phyloP scores from a whole-genome alignment of 2,113 vertebrate genomes.

The Myotis yumanensis region DNA sequence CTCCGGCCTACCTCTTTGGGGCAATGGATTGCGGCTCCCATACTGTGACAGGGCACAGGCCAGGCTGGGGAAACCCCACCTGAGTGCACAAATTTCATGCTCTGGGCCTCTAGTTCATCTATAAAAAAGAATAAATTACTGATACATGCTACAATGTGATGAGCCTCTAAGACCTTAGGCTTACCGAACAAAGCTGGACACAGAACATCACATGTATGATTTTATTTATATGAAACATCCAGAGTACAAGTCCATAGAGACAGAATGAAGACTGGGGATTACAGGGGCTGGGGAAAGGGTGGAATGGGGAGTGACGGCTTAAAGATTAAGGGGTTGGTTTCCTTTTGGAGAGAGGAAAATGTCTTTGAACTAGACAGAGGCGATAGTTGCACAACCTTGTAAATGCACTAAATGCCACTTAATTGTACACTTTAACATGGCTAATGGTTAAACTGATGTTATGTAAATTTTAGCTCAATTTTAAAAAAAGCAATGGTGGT shows the following conservation, averaged over 20 bases:
- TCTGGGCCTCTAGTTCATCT: too few relatives aligned
- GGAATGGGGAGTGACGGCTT: neutral
- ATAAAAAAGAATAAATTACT: neutral
- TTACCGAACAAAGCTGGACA: neutral
- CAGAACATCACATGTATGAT: neutral
- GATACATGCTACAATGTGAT: neutral
- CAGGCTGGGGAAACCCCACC: too few relatives aligned
- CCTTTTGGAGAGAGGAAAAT: neutral
- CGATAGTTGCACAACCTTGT: neutral
- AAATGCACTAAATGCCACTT: neutral
- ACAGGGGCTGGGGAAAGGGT: neutral
- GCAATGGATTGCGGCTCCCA: too few relatives aligned
- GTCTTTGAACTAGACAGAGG: neutral
- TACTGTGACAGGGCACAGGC: too few relatives aligned
- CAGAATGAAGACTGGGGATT: neutral
- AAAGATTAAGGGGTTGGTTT: neutral
- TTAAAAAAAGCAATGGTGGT: neutral
- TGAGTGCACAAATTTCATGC: too few relatives aligned
- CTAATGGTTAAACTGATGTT: neutral
- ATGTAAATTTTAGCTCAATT: neutral
- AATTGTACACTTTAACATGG: neutral
- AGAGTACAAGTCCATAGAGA: neutral
- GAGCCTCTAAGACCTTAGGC: neutral
- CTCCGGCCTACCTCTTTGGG: neutral
- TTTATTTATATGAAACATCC: neutral